Conservation (phyloP, 2,888 invertebrate species). For the Electrophaes corylata region DNA sequence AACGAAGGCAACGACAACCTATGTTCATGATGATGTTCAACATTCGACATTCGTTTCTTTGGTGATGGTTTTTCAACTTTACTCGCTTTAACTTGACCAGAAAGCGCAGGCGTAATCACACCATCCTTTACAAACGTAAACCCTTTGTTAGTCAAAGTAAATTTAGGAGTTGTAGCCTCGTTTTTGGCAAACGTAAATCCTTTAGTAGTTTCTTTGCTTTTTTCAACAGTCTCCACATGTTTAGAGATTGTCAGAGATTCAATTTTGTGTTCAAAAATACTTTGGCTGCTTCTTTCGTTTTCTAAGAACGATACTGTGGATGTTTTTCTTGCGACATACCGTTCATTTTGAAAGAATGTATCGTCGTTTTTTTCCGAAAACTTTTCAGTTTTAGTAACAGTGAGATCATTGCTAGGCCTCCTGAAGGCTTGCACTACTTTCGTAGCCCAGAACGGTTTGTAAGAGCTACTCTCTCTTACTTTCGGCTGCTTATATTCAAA, state of each 20-base stretch:
- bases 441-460: slow-evolving; percentile 73
- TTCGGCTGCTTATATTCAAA: slow-evolving; percentile 64
- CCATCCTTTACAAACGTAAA: slow-evolving; percentile 18
- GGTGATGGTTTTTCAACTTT: slow-evolving; percentile 31
- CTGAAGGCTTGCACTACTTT: slow-evolving; percentile 48
- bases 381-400: slow-evolving; percentile 24
- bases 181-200: neutral
- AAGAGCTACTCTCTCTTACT: slow-evolving; percentile 60
- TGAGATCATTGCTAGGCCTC: slow-evolving; percentile 33
- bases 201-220: neutral
- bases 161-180: neutral
- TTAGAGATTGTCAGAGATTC: slow-evolving; percentile 32
- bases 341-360: slow-evolving; percentile 12
- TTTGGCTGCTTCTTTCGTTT: slow-evolving; percentile 13
- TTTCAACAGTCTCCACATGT: slow-evolving; percentile 26
- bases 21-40: slow-evolving; percentile 57
- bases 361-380: slow-evolving; percentile 1
- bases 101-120: neutral
- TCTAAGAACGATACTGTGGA: slow-evolving; percentile 22
- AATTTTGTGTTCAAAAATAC: slow-evolving; percentile 33
- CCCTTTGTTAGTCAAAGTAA: slow-evolving; percentile 8
- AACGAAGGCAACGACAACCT: slow-evolving; percentile 55
- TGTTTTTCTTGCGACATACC: slow-evolving; percentile 6
- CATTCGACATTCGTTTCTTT: slow-evolving; percentile 48
- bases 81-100: slow-evolving; percentile 1